A percentile compares a stretch with the other conserved stretches of the same genome.
Conservation (phyloP, 2,888 invertebrate species). For the Spialia ferax region DNA sequence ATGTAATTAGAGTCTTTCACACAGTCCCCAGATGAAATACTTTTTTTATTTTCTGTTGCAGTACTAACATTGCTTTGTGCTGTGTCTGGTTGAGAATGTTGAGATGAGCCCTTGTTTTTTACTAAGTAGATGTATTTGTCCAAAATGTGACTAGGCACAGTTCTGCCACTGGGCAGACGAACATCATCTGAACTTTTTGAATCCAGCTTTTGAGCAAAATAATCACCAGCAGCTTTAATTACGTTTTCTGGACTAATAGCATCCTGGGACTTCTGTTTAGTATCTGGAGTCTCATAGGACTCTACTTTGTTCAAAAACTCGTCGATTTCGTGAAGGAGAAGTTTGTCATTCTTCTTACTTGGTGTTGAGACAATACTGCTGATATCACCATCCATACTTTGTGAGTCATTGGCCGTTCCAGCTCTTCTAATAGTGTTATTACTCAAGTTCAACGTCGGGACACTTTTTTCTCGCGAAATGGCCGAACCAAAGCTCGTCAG, state of each 20-base stretch:
- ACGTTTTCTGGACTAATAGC: slow-evolving; percentile 66
- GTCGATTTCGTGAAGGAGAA: slow-evolving; percentile 80
- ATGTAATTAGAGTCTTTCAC: slow-evolving; percentile 51
- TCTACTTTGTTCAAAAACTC: slow-evolving; percentile 80
- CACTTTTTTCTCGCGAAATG: slow-evolving; percentile 47
- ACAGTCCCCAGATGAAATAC: slow-evolving; percentile 32
- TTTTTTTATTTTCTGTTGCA: slow-evolving; percentile 38
- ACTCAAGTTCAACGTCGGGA: slow-evolving; percentile 59
- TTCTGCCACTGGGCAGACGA: slow-evolving; percentile 69
- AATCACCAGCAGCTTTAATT: slow-evolving; percentile 76
- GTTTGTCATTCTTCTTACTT: slow-evolving; percentile 76
- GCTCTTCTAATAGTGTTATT: slow-evolving; percentile 42
- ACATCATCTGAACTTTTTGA: slow-evolving; percentile 60
- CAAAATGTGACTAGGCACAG: slow-evolving; percentile 66
- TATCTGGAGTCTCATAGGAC: slow-evolving; percentile 73
- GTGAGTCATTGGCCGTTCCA: slow-evolving; percentile 58
- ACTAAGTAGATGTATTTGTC: slow-evolving; percentile 82
- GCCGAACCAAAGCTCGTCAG: slow-evolving; percentile 66
- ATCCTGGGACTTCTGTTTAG: slow-evolving; percentile 60
- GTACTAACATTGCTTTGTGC: slow-evolving; percentile 28
- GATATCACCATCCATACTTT: slow-evolving; percentile 80
- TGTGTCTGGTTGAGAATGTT: slow-evolving; percentile 55
- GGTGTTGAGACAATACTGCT: slow-evolving; percentile 80
- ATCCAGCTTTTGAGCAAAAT: slow-evolving; percentile 70
- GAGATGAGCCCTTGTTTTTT: slow-evolving; percentile 59